These are phyloP conservation scores for Cephalopholis sonnerati DNA, from an alignment of 2,113 vertebrate species.

Conservation along the genomic window DNA sequence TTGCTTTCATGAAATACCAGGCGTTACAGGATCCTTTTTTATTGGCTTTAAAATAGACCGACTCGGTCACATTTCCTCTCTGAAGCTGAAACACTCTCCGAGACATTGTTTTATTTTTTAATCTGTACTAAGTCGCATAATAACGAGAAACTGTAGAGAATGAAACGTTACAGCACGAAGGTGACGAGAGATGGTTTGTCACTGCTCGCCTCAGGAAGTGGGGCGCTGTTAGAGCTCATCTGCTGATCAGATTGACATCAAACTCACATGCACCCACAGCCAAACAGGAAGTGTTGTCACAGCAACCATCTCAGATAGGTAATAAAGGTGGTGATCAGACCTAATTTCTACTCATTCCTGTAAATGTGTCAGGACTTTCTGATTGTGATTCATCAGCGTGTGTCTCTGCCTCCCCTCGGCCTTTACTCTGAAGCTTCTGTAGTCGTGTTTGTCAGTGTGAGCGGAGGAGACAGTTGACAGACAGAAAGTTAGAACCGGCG, in stretches of 20 bases:
- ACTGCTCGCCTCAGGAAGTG: constrained; percentile 36
- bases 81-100: not conserved
- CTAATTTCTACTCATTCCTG: constrained; percentile 17
- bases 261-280: constrained; percentile 33
- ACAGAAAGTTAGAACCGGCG: not conserved
- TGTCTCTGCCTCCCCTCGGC: not conserved
- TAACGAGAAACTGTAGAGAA: not conserved
- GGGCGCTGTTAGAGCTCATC: not conserved
- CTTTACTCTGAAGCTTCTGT: not conserved
- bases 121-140: not conserved
- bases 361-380: constrained; percentile 9
- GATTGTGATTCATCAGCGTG: not conserved
- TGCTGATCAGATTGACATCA: constrained; percentile 54
- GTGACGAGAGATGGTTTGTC: not conserved
- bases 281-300: constrained; percentile 68
- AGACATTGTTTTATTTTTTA: not conserved
- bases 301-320: constrained; percentile 55
- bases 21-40: constrained; percentile 27
- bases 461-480: not conserved
- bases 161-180: not conserved
- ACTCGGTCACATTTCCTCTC: not conserved
- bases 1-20: constrained; percentile 60
- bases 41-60: constrained; percentile 14
- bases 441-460: constrained; percentile 11
- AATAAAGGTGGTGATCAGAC: constrained; percentile 7